phyloP scores from a whole-genome alignment of 2,888 invertebrate genomes.

The Bombyx huttoni region DNA sequence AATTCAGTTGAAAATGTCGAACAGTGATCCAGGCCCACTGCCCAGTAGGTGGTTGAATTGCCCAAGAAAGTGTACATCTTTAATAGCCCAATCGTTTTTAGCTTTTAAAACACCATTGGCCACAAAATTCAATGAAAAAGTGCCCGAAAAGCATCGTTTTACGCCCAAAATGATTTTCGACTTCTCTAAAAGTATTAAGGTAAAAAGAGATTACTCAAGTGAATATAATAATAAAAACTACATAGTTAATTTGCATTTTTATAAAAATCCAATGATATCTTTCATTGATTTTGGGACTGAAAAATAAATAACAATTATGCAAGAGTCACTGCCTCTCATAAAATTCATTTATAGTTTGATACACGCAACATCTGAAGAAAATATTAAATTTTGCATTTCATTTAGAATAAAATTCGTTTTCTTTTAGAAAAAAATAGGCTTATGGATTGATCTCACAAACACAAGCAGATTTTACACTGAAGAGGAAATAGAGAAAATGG shows the following conservation, averaged over 20 bases:
- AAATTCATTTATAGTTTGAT: no score
- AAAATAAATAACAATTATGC: no score
- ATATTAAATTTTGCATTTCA: conserved; percentile 84
- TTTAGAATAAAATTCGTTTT: conserved; percentile 73
- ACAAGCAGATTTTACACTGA: conserved; percentile 94
- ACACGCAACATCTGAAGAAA: conserved; percentile 70
- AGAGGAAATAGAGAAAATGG: conserved; percentile 80
- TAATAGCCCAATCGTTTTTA: conserved; percentile 88
- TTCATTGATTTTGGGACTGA: no score
- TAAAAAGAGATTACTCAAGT: conserved; percentile 26
- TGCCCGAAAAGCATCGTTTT: conserved; percentile 88
- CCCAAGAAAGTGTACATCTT: conserved; percentile 82
- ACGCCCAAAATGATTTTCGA: conserved; percentile 89
- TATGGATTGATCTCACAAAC: conserved; percentile 98
- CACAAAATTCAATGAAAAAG: conserved; percentile 84
- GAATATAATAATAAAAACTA: background rate
- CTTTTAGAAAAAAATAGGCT: conserved; percentile 84
- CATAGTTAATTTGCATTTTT: no score
- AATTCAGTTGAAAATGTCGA: conserved; percentile 30
- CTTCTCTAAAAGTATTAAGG: conserved; percentile 82
- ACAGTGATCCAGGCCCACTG: conserved; percentile 73
- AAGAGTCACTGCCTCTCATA: no score
- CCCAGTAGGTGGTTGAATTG: conserved; percentile 91
- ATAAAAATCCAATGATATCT: no score
- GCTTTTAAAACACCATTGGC: conserved; percentile 96